Percentiles rank a stretch among this genome's conserved stretches.
These are phyloP conservation scores for Synodontis membranacea DNA, from an alignment of 2,113 vertebrate genomes.

Conservation along the genomic window DNA sequence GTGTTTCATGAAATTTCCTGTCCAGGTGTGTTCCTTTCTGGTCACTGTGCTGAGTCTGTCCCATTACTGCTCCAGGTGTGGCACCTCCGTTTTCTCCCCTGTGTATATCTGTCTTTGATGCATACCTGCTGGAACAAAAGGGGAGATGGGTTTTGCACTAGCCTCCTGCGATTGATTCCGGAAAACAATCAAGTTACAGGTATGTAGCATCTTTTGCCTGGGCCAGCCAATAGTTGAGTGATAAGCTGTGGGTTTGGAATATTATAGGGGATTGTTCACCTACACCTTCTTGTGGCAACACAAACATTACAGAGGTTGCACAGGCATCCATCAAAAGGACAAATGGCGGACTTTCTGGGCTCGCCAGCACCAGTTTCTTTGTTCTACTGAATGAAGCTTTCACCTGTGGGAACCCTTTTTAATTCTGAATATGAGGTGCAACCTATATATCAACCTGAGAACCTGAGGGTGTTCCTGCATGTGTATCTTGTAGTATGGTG, in stretches of 20 bases:
- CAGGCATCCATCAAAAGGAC: not conserved
- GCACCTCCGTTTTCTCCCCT: not conserved
- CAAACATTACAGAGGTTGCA: not conserved
- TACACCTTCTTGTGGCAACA: not conserved
- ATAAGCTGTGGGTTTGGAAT: not conserved
- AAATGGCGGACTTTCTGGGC: not conserved
- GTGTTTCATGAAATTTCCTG: slow-evolving; percentile 1
- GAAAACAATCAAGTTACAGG: not conserved
- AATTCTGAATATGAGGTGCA: not conserved
- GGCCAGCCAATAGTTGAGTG: not conserved
- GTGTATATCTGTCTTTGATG: not conserved
- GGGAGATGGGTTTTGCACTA: not conserved
- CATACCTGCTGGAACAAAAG: not conserved
- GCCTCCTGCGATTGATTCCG: not conserved
- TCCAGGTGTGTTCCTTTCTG: not conserved
- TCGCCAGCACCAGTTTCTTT: not conserved
- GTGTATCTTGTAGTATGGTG: not conserved
- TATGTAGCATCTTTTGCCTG: not conserved
- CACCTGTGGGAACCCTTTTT: not conserved
- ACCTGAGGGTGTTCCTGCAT: not conserved
- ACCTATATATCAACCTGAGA: not conserved
- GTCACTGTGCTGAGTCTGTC: not conserved
- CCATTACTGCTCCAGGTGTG: not conserved
- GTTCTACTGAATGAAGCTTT: not conserved
- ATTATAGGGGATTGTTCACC: not conserved